These are phyloP conservation scores for Himalopsyche japonica DNA, from an alignment of 2,888 invertebrate genomes.

Conservation along the genomic window DNA sequence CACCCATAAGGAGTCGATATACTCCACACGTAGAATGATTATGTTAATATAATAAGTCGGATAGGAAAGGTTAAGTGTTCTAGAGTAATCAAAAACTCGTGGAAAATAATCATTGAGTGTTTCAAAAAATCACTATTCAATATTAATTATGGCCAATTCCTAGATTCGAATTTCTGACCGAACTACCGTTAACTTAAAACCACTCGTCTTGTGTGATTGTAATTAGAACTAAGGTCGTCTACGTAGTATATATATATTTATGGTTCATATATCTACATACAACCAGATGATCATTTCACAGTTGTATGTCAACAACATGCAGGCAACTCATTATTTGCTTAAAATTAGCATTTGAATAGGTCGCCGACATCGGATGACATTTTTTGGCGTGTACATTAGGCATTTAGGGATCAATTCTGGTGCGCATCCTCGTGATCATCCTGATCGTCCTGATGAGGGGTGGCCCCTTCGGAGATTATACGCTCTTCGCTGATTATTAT, in stretches of 20 bases:
- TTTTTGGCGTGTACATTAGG: conserved; percentile 1
- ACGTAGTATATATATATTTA: neutral
- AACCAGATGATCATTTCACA: conserved; percentile 28
- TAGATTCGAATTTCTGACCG: too few relatives aligned
- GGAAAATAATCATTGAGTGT: too few relatives aligned
- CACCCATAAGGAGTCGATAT: too few relatives aligned
- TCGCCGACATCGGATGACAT: neutral
- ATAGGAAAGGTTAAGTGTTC: too few relatives aligned
- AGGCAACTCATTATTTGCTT: conserved; percentile 20
- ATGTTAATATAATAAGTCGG: too few relatives aligned
- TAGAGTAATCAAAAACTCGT: too few relatives aligned
- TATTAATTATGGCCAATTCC: too few relatives aligned
- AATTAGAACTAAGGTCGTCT: neutral
- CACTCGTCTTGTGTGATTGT: too few relatives aligned
- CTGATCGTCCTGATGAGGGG: neutral
- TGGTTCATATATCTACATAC: neutral
- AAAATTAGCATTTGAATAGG: conserved; percentile 33
- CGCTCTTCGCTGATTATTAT: neutral
- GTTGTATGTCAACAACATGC: neutral
- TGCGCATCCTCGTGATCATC: neutral
- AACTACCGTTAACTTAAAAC: too few relatives aligned
- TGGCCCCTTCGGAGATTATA: neutral
- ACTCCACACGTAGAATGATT: too few relatives aligned
- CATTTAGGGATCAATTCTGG: neutral
- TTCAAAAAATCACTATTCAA: too few relatives aligned